These are phyloP conservation scores for Glyptemys insculpta DNA, from an alignment of 2,797 vertebrate species.

Conservation along the genomic window DNA sequence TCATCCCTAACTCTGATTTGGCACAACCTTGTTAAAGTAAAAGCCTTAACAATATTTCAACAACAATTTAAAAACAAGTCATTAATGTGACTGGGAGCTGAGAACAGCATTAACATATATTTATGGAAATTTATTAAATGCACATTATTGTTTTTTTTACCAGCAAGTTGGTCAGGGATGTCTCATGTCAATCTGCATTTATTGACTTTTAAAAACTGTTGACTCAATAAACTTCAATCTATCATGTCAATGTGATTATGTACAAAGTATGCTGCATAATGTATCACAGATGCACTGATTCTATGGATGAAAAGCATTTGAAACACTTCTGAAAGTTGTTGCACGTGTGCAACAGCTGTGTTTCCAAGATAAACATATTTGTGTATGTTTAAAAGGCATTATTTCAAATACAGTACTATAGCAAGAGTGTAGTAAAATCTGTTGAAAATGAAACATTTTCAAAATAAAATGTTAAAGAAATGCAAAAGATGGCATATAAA, in stretches of 20 bases:
- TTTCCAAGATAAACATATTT: constrained; percentile 30
- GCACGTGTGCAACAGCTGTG: background rate
- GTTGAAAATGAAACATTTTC: background rate
- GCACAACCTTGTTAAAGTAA: background rate
- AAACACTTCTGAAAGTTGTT: background rate
- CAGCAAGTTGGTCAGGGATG: rapidly evolving
- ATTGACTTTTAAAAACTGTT: background rate
- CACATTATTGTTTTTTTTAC: background rate
- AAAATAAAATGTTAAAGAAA: background rate
- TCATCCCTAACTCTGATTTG: background rate
- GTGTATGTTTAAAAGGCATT: background rate
- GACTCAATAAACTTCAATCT: background rate
- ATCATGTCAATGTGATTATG: background rate
- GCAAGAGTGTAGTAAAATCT: background rate
- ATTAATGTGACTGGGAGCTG: background rate
- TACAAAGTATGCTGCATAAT: background rate
- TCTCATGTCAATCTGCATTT: background rate
- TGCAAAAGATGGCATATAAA: background rate
- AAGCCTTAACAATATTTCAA: background rate
- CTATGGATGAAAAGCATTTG: rapidly evolving
- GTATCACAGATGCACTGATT: background rate
- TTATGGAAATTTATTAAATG: background rate
- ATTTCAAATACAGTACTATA: background rate
- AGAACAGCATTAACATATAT: background rate
- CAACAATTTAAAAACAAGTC: background rate